Evolutionary conservation across 2,888 invertebrate genomes (phyloP), one percentile per base, ranked within the genome.

Genomic region (Laspeyria flexula): DNA sequence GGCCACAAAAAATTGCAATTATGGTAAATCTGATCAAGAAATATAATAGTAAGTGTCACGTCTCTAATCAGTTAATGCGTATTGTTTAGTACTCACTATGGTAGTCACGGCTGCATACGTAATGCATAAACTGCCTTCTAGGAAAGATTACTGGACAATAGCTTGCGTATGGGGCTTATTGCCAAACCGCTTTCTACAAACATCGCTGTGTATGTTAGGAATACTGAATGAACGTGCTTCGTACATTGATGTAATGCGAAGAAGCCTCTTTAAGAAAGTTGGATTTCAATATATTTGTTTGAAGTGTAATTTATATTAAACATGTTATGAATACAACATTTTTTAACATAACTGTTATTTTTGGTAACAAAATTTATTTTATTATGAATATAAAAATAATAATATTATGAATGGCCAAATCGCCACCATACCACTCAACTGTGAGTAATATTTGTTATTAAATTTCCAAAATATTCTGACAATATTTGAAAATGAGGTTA

Each of bases 161-260:
- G 83, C 77, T 77, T 84, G 81, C 81, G 84, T 85, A 82, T 81
- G 75, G 78, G 81, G 79, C 79, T 84, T 90, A 89, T 90, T 88
- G 85, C 89, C 85, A 89, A 91, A 90, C 86, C 80, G 90, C 91
- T 92, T 92, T 92, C 92, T 91, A 91, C 88, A 83, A 86, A 86
- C 85, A 82, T 77, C 72, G 72, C 64, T 65, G 60, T 35, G 66
- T 63, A 60, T 80, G 81, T 81, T 65, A 67, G 63, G 89, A 89
- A 90, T 90, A 89, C 85, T 77, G 72, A 88, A 80, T 82, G 74
- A 72, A 60, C 48, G 54, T 42, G 61, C 60, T 67, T 66, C 69
- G 67, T 67, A 73, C 67, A 78, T 83, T 77, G 75, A 76, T 71
- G 69, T 72, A 60, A 56, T 34, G 41, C 30, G 29, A 52, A 33